These are phyloP conservation scores for Leptonema lineaticorne DNA, from an alignment of 1,140 invertebrate species.

Conservation along the genomic window DNA sequence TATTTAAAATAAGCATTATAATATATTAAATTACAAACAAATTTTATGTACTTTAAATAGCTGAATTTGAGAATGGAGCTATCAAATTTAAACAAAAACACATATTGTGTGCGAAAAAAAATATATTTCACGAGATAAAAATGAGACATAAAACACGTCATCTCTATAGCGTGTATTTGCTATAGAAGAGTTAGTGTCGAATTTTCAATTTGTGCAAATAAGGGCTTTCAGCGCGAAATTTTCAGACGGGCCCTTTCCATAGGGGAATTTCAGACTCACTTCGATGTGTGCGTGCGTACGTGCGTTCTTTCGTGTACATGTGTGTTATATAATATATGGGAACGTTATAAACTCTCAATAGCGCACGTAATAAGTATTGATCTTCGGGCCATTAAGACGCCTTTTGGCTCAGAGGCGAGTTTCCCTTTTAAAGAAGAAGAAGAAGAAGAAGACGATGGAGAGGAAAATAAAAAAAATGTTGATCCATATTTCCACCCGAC, in stretches of 20 bases:
- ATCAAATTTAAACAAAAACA: too few relatives aligned
- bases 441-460: conserved; percentile 18
- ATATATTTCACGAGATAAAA: background rate
- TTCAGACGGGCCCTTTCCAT: background rate
- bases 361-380: conserved; percentile 38
- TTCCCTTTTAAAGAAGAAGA: conserved; percentile 36
- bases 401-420: conserved; percentile 32
- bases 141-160: too few relatives aligned
- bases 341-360: conserved; percentile 30
- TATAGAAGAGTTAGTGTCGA: conserved; percentile 2
- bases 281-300: too few relatives aligned
- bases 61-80: too few relatives aligned
- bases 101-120: background rate
- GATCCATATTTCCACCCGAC: conserved; percentile 41
- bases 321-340: conserved; percentile 7
- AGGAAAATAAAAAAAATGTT: conserved; percentile 39
- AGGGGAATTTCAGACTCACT: background rate
- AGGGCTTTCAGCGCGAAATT: conserved; percentile 4
- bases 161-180: background rate
- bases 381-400: conserved; percentile 38
- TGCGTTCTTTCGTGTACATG: background rate
- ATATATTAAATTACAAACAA: too few relatives aligned
- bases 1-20: too few relatives aligned
- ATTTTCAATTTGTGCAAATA: conserved; percentile 17
- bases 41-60: too few relatives aligned